These are phyloP conservation scores for Pseudochromis fuscus DNA, from an alignment of 2,797 vertebrate species.

Conservation along the genomic window DNA sequence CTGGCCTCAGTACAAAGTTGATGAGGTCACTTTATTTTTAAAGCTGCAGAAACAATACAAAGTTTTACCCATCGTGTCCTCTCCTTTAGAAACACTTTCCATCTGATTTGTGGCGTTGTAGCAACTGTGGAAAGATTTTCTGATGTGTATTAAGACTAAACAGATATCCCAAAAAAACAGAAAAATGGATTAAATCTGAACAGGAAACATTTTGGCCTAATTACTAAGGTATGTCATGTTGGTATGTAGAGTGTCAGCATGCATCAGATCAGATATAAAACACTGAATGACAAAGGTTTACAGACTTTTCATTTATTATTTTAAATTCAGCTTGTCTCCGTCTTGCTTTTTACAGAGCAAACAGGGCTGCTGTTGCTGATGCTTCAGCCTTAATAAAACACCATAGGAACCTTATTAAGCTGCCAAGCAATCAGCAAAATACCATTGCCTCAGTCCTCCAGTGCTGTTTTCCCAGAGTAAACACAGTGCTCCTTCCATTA, in stretches of 20 bases:
- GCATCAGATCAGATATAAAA: slow-evolving; percentile 53
- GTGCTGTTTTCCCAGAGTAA: slow-evolving; percentile 32
- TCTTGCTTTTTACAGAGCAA: slow-evolving; percentile 31
- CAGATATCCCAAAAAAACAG: slow-evolving; percentile 19
- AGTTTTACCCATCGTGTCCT: neutral
- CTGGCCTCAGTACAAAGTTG: slow-evolving; percentile 88
- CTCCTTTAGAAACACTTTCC: slow-evolving; percentile 15
- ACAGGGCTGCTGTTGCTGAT: slow-evolving; percentile 49
- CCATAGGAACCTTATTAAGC: slow-evolving; percentile 67
- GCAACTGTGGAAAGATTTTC: neutral
- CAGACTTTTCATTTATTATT: neutral
- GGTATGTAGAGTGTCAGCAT: slow-evolving; percentile 60
- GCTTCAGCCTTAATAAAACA: slow-evolving; percentile 54
- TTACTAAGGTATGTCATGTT: slow-evolving; percentile 57
- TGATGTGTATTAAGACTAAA: neutral
- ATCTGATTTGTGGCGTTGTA: neutral
- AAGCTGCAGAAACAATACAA: slow-evolving; percentile 69
- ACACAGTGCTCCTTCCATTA: slow-evolving; percentile 45
- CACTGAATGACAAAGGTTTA: slow-evolving; percentile 23
- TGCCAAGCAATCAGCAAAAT: slow-evolving; percentile 66
- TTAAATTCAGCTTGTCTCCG: slow-evolving; percentile 2
- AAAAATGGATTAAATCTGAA: slow-evolving; percentile 35
- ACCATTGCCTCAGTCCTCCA: slow-evolving; percentile 44
- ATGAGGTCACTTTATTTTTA: slow-evolving; percentile 86
- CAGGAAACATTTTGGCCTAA: slow-evolving; percentile 44